Percentiles rank a stretch among this genome's conserved stretches.
Evolutionary conservation across 2,888 invertebrate genomes (phyloP).

Genomic region (Corythucha ciliata): DNA sequence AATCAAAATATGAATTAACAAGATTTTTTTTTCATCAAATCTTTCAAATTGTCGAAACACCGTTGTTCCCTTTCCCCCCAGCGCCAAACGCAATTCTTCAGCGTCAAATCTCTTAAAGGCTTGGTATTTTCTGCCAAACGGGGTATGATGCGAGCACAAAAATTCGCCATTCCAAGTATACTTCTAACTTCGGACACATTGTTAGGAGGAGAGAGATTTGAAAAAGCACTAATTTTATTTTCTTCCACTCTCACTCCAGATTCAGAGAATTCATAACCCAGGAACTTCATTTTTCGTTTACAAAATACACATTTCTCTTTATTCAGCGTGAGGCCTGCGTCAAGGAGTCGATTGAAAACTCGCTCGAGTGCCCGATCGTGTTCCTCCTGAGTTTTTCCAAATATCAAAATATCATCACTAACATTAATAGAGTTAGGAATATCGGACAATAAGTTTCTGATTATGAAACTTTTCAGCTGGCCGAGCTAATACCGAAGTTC

Average conservation of each 20-base stretch:
- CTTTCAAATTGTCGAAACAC: background rate
- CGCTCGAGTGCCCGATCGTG: constrained; percentile 37
- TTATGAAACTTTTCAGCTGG: constrained; percentile 43
- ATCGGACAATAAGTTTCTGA: constrained; percentile 38
- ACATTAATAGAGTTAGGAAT: constrained; percentile 39
- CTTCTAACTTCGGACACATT: constrained; percentile 15
- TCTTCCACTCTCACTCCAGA: constrained; percentile 4
- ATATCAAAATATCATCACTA: constrained; percentile 41
- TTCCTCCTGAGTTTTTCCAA: constrained; percentile 34
- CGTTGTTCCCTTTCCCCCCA: constrained; percentile 5
- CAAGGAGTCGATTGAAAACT: constrained; percentile 31
- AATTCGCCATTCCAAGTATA: constrained; percentile 9
- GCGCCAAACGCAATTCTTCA: background rate
- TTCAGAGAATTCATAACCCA: constrained; percentile 36
- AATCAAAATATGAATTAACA: constrained; percentile 1
- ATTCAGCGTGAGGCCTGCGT: constrained; percentile 32
- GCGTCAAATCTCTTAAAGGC: background rate
- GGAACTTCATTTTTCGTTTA: constrained; percentile 33
- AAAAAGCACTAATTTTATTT: constrained; percentile 28
- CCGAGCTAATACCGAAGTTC: constrained; percentile 28
- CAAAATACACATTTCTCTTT: constrained; percentile 38
- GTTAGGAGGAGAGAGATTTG: constrained; percentile 21
- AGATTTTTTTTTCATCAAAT: background rate
- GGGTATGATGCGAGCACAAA: constrained; percentile 5
- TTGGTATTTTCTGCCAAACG: background rate